Conservation (phyloP, 2,888 invertebrate genomes). For the Pseudoips prasinana region DNA sequence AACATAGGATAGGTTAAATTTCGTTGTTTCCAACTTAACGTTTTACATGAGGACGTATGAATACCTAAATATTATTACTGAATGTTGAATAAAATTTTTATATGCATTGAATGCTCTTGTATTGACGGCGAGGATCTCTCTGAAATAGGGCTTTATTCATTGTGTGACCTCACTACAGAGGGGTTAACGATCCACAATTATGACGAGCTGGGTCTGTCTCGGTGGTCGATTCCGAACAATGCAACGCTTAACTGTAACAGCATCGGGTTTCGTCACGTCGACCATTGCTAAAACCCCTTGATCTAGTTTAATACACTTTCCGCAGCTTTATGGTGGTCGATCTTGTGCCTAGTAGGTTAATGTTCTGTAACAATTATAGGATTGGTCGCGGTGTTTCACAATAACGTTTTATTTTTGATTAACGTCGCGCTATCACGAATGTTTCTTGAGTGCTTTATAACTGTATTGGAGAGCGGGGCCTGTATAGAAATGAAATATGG, state of each 20-base stretch:
- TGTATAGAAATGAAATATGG: too few species aligned
- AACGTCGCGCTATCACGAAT: slow-evolving; percentile 33
- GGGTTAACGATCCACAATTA: slow-evolving; percentile 58
- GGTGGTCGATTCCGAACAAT: slow-evolving; percentile 50
- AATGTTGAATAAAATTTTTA: too few species aligned
- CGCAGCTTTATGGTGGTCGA: slow-evolving; percentile 33
- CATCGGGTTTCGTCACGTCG: slow-evolving; percentile 46
- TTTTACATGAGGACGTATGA: too few species aligned
- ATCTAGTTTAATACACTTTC: slow-evolving; percentile 34
- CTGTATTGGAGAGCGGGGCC: too few species aligned
- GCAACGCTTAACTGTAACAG: slow-evolving; percentile 46
- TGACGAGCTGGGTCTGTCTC: slow-evolving; percentile 43
- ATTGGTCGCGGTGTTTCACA: slow-evolving; percentile 45
- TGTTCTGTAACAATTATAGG: slow-evolving; percentile 39
- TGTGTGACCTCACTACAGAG: slow-evolving; percentile 33
- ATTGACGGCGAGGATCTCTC: too few species aligned
- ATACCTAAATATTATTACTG: too few species aligned
- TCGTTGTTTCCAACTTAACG: too few species aligned
- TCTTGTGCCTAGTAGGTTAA: slow-evolving; percentile 36
- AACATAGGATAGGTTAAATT: too few species aligned
- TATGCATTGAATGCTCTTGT: too few species aligned
- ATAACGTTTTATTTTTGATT: slow-evolving; percentile 32
- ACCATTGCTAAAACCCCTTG: slow-evolving; percentile 40
- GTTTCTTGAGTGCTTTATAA: too few species aligned
- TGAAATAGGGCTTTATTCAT: slow-evolving; percentile 11